Base-by-base conservation (phyloP, 2,888 invertebrate genomes). In the Cheilosia soror region DNA sequence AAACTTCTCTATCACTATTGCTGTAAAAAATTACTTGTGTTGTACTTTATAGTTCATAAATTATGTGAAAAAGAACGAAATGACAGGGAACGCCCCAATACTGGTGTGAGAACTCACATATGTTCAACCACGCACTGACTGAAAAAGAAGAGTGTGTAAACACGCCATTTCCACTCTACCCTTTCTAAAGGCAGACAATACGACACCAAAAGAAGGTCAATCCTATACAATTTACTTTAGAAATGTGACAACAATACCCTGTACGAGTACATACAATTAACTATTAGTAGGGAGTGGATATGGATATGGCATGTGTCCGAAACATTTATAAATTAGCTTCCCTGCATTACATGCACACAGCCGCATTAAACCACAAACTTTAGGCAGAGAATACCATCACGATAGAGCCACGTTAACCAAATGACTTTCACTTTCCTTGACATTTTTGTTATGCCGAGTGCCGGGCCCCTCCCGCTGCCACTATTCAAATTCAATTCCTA, bases 341-440 rank as follows among this genome's bases (percentile, higher is more conserved):
- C 5, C 11, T 5, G 9, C 9, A 13, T 13, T 25, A n/a, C 44
- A 44, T 15, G 1, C n/a, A 44, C 6, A 44, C 44, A 44, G n/a
- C 13, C 15, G 6, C 9, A n/a, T 44, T 6, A 44, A 33, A 9
- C 2, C 44, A 9, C 5, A 29, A 31, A 75, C 57, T 57, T 65
- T 63, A 15, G 31, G 44, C 13, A 27, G n/a, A 58, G 15, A 62
- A 65, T 71, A 51, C 25, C 37, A 53, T 29, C 58, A 47, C 49
- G 62, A 68, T 55, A 15, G 25, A 5, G 27, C 29, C 33, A 6
- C 60, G 42, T 55, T 44, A 37, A n/a, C 7, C 27, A 63, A 20
- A 44, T 42, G 53, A 78, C 83, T 83, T 83, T 78, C 78, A 65
- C 68, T 78, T 83, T 66, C 27, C 20, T 42, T 49, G 49, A n/a